Conservation (phyloP, 2,797 vertebrate genomes). For the Gymnodraco acuticeps region DNA sequence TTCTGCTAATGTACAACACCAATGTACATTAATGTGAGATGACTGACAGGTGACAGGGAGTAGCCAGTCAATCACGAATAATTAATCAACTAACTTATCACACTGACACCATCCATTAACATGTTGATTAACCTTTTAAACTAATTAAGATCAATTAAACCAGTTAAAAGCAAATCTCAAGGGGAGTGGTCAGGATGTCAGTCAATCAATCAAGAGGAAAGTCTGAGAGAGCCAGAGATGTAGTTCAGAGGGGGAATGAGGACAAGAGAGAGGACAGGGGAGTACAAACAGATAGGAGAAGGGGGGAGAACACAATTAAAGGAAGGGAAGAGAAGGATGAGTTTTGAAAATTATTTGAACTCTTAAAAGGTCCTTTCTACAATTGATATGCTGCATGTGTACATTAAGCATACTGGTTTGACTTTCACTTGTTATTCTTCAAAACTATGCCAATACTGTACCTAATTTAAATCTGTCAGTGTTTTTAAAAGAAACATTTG, state of each 20-base stretch:
- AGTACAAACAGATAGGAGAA: neutral
- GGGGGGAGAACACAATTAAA: neutral
- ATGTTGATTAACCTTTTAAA: constrained; percentile 79
- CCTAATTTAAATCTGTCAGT: neutral
- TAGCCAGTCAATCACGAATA: constrained; percentile 71
- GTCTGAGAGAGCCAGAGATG: constrained; percentile 22
- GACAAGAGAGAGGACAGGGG: neutral
- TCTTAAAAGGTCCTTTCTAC: neutral
- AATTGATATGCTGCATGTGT: neutral
- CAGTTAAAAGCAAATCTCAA: constrained; percentile 64
- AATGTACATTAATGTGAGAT: constrained; percentile 47
- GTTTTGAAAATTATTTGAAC: constrained; percentile 11
- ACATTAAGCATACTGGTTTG: neutral
- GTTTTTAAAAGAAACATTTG: neutral
- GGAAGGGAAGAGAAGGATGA: too few species aligned
- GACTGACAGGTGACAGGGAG: constrained; percentile 76
- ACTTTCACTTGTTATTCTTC: neutral
- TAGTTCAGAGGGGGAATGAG: neutral
- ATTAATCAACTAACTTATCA: constrained; percentile 74
- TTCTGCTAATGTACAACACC: constrained; percentile 12
- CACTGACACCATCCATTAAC: constrained; percentile 73
- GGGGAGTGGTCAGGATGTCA: constrained; percentile 62
- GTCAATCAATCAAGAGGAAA: constrained; percentile 63
- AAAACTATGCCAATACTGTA: neutral
- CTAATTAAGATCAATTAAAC: constrained; percentile 71